phyloP scores from a whole-genome alignment of 2,113 vertebrate species.

The Passer montanus region DNA sequence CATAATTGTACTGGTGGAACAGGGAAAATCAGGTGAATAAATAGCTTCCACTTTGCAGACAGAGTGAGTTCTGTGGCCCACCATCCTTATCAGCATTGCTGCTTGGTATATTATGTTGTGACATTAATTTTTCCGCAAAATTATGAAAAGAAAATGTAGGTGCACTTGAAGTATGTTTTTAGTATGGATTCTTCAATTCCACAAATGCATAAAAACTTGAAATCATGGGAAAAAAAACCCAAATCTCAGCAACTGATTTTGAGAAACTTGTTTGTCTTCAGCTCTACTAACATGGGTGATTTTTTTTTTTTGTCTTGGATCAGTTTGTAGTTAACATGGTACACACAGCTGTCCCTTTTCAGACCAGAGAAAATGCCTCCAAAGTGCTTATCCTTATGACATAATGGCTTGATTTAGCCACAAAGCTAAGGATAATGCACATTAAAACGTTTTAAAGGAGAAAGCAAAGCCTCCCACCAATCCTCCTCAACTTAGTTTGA shows the following conservation, averaged over 20 bases:
- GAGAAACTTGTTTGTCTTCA: not conserved
- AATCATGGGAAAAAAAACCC: not conserved
- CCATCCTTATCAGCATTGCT: not conserved
- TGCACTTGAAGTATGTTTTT: not conserved
- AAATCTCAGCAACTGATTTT: not conserved
- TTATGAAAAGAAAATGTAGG: not conserved
- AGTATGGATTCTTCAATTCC: not conserved
- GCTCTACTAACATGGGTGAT: not conserved
- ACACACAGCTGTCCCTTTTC: fast-evolving
- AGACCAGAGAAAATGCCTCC: not conserved
- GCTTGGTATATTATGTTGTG: fast-evolving
- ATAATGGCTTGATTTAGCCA: not conserved
- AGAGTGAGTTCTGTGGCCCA: not conserved
- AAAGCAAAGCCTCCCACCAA: not conserved
- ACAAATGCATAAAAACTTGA: not conserved
- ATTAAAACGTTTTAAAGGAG: not conserved
- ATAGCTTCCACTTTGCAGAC: not conserved
- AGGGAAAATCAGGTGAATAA: not conserved
- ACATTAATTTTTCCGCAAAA: not conserved
- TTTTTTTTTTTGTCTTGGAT: not conserved
- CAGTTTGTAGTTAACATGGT: not conserved
- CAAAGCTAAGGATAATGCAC: not conserved
- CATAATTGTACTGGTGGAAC: not conserved
- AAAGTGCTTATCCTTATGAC: not conserved
- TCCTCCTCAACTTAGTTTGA: not conserved